Evolutionary conservation across 2,113 vertebrate genomes (phyloP).

Genomic region (Progne subis): DNA sequence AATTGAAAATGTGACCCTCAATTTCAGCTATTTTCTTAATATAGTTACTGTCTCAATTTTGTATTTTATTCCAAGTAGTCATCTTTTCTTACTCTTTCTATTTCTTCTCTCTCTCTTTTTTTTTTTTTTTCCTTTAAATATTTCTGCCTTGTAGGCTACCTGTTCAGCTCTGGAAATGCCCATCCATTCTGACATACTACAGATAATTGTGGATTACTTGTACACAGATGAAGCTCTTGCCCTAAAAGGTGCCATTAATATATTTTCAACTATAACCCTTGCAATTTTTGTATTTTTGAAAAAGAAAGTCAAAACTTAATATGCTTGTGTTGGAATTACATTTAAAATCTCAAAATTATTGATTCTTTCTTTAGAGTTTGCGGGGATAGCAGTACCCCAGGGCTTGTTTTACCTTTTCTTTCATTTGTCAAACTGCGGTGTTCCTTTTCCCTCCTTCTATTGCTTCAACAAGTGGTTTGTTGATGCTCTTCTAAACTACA

Average conservation of each 20-base stretch:
- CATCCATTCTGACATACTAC: slow-evolving; percentile 87
- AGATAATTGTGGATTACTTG: slow-evolving; percentile 92
- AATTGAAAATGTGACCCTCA: neutral
- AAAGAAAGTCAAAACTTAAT: neutral
- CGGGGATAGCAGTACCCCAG: neutral
- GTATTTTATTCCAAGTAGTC: neutral
- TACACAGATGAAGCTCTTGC: slow-evolving; percentile 90
- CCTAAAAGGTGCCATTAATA: slow-evolving; percentile 83
- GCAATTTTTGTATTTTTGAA: neutral
- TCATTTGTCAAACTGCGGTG: neutral
- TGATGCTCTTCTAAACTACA: neutral
- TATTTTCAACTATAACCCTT: neutral
- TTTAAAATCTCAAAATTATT: neutral
- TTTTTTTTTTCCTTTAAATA: neutral
- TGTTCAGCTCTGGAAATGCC: slow-evolving; percentile 90
- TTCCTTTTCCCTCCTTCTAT: neutral
- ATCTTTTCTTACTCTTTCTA: neutral
- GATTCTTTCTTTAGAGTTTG: neutral
- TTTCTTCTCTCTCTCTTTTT: neutral
- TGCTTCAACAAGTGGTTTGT: neutral
- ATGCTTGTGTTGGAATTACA: neutral
- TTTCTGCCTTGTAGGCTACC: slow-evolving; percentile 79
- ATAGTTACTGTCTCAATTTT: neutral
- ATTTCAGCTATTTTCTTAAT: neutral
- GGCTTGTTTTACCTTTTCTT: neutral